Conservation (phyloP, 1,140 invertebrate genomes). For the Agrypnia vestita region DNA sequence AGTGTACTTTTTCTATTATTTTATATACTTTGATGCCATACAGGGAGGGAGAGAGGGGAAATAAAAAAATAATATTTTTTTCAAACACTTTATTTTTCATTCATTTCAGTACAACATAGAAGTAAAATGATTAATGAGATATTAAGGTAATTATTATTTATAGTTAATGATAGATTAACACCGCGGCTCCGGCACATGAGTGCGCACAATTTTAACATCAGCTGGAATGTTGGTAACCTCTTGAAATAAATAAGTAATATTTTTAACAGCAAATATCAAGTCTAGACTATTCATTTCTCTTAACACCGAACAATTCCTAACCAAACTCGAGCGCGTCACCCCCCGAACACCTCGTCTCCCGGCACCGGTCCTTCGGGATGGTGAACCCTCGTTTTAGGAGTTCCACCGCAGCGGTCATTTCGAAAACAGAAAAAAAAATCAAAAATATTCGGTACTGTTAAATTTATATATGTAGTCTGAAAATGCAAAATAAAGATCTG, state of each 20-base stretch:
- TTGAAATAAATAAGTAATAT: conserved; percentile 55
- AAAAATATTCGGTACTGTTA: no score
- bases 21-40: no score
- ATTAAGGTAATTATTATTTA: conserved; percentile 59
- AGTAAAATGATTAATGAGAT: conserved; percentile 62
- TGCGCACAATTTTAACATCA: conserved; percentile 47
- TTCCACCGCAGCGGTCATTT: conserved; percentile 14
- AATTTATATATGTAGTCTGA: no score
- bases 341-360: no score
- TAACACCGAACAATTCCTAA: conserved; percentile 53
- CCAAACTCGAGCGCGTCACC: conserved; percentile 22
- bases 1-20: no score
- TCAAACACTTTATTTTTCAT: conserved; percentile 62
- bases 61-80: conserved; percentile 45
- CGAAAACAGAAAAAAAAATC: not conserved
- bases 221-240: conserved; percentile 55
- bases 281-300: conserved; percentile 41
- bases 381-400: not conserved
- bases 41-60: not conserved
- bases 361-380: not conserved
- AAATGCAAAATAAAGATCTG: no score
- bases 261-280: conserved; percentile 58
- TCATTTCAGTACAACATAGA: conserved; percentile 62
- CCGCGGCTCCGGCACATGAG: conserved; percentile 8
- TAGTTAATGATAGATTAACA: conserved; percentile 58